Evolutionary conservation across 2,888 invertebrate genomes (phyloP), one percentile per base, ranked within the genome.

Genomic region (Drosophila mimica): DNA sequence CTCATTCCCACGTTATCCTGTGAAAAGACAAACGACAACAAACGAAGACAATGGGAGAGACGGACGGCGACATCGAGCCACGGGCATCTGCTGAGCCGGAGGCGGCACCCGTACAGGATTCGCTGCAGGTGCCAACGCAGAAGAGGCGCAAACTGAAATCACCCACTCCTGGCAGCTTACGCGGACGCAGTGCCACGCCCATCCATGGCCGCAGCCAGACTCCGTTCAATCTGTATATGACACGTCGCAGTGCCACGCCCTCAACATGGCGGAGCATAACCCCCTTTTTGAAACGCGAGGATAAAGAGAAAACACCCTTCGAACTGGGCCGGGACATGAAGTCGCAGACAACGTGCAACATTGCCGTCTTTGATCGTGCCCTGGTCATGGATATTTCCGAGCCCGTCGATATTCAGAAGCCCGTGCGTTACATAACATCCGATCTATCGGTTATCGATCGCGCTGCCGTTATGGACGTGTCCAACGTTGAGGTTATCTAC

Each of bases 391-490:
- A 93, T 88, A 93, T 93, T 64, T 92, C 93, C 28, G 92, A 92
- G 70, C 91, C 93, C 7, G 76, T 89, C 64, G 93, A 92, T 53
- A 81, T 84, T 65, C 92, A 92, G 72, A 92, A 91, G 49, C 93
- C 93, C 65, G 92, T 93, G 59, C 93, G 93, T 92, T 93, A 92
- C 81, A 93, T 93, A 92, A 93, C 93, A 53, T 92, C 93, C 25
- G 93, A 93, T 81, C 75, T 93, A 70, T 93, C 93, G 63, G 93
- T 93, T 63, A 93, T 93, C 72, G 93, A 93, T 91, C 92, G 93
- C 74, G 93, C 93, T 76, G 92, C 92, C 76, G 93, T 93, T 79
- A 93, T 93, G 93, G 93, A 93, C 81, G 92, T 93, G 59, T 93
- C 93, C 46, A 93, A 93, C 86, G 93, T 93, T 83, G 93, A 93